phyloP scores from a whole-genome alignment of 2,797 vertebrate genomes.

The Huso huso region DNA sequence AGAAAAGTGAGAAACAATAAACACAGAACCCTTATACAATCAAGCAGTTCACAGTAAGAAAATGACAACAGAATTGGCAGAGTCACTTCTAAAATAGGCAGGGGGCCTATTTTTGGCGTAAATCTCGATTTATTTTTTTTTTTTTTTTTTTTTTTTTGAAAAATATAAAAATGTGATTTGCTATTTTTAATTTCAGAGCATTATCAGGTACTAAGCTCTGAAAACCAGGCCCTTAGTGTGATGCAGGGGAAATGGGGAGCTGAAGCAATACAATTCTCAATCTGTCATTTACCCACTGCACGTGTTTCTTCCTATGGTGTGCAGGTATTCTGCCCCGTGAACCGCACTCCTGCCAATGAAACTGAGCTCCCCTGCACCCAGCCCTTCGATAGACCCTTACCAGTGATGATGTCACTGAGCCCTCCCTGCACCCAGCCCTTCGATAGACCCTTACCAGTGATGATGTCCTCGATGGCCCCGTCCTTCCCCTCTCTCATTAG shows the following conservation, averaged over 20 bases:
- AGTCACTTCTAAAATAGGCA: background rate
- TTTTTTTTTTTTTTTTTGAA: no score
- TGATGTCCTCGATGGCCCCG: conserved; percentile 88
- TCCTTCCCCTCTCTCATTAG: conserved; percentile 85
- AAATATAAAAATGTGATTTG: background rate
- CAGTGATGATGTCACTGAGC: background rate
- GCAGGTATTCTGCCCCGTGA: no score
- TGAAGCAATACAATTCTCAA: no score
- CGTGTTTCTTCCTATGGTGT: no score
- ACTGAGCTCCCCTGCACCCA: no score
- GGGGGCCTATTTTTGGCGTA: background rate
- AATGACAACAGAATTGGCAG: conserved; percentile 9
- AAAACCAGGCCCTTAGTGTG: background rate
- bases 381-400: no score
- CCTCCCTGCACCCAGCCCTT: background rate
- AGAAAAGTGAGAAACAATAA: conserved; percentile 6
- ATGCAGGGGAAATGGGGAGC: no score
- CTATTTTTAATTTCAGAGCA: background rate
- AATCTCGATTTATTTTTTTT: no score
- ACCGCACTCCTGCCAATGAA: no score
- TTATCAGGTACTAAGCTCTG: background rate
- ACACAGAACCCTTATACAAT: background rate
- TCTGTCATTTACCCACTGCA: no score
- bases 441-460: conserved; percentile 63
- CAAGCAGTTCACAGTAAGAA: background rate